Percentiles rank a stretch among this genome's conserved stretches.
These are phyloP conservation scores for Mellilla xanthometata DNA, from an alignment of 2,888 invertebrate genomes.

Conservation along the genomic window DNA sequence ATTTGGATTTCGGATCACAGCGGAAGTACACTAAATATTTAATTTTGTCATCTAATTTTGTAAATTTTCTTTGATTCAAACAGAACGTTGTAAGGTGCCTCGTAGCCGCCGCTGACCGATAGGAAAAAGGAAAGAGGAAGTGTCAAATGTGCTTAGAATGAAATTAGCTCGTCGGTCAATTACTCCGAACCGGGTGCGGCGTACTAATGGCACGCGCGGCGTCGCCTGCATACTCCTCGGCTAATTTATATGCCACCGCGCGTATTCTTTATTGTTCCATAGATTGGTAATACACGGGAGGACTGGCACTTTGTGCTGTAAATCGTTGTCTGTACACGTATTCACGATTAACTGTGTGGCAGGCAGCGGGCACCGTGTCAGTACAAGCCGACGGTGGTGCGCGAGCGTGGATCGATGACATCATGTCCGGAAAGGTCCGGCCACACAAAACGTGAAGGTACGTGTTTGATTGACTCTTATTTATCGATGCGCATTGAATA, in stretches of 20 bases:
- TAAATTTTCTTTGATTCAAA: too few relatives aligned
- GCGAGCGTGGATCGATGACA: constrained; percentile 69
- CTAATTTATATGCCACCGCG: constrained; percentile 73
- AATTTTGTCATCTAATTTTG: too few relatives aligned
- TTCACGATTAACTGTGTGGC: constrained; percentile 77
- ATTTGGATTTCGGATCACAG: too few relatives aligned
- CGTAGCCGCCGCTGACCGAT: constrained; percentile 74
- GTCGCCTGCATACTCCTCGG: constrained; percentile 70
- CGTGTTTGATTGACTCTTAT: constrained; percentile 56
- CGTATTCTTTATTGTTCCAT: constrained; percentile 79
- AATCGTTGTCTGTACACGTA: constrained; percentile 80
- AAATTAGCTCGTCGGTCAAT: constrained; percentile 80
- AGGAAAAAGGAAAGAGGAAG: constrained; percentile 83
- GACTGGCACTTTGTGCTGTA: constrained; percentile 80
- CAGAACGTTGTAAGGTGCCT: constrained; percentile 47
- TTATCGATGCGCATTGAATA: constrained; percentile 48
- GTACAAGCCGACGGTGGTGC: constrained; percentile 63
- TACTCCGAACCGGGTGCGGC: constrained; percentile 71
- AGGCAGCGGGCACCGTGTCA: constrained; percentile 58
- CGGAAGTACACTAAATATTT: too few relatives aligned
- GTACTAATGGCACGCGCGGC: constrained; percentile 75
- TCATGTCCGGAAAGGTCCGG: constrained; percentile 73
- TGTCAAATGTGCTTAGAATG: constrained; percentile 76
- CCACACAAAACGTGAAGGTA: constrained; percentile 73
- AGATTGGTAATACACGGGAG: constrained; percentile 81